A percentile compares a stretch with the other conserved stretches of the same genome.
phyloP scores from a whole-genome alignment of 2,888 invertebrate species.

The Pimpla rufipes region DNA sequence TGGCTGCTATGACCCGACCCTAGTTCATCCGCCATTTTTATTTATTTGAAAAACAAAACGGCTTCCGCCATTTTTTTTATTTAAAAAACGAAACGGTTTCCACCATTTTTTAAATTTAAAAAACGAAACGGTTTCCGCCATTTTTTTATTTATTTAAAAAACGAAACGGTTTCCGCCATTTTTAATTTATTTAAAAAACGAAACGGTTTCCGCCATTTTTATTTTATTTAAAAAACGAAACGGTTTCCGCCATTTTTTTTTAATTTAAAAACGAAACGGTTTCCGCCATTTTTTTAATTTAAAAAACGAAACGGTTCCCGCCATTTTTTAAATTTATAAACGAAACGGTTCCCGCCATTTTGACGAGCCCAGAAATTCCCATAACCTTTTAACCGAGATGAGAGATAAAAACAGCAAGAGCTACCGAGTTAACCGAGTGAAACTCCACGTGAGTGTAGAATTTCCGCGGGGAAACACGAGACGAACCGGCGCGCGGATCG shows the following conservation, averaged over 20 bases:
- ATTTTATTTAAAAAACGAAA: not conserved
- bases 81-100: too few relatives aligned
- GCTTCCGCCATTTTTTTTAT: slow-evolving; percentile 34
- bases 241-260: slow-evolving; percentile 58
- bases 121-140: slow-evolving; percentile 24
- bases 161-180: too few relatives aligned
- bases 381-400: slow-evolving; percentile 12
- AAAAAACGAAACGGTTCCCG: too few relatives aligned
- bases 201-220: slow-evolving; percentile 57
- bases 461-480: slow-evolving; percentile 62
- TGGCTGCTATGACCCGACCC: slow-evolving; percentile 80
- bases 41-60: not conserved
- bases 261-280: not conserved
- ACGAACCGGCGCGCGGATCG: slow-evolving; percentile 30
- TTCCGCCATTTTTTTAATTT: slow-evolving; percentile 34
- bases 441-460: slow-evolving; percentile 55
- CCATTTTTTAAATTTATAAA: slow-evolving; percentile 59
- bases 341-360: slow-evolving; percentile 22
- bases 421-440: slow-evolving; percentile 33
- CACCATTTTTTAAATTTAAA: slow-evolving; percentile 60
- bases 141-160: too few relatives aligned
- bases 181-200: too few relatives aligned
- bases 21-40: slow-evolving; percentile 64
- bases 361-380: slow-evolving; percentile 15
- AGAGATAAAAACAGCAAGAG: slow-evolving; percentile 33